Evolutionary conservation across 2,888 invertebrate species (phyloP).

Genomic region (Gasteruption jaculator): DNA sequence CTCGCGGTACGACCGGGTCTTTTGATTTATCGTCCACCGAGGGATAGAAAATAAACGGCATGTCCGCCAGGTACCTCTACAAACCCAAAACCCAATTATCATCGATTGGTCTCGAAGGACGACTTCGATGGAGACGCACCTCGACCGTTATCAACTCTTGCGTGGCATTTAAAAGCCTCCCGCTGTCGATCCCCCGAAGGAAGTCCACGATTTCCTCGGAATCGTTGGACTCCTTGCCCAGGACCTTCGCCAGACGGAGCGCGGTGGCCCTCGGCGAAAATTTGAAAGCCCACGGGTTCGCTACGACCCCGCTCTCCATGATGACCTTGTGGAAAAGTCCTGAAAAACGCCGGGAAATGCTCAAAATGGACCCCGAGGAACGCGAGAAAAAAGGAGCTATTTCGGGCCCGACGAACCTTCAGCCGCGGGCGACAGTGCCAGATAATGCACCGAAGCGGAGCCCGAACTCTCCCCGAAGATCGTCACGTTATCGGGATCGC

Average conservation of each 20-base stretch:
- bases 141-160: constrained; percentile 10
- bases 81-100: too few relatives aligned
- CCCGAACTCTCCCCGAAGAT: constrained; percentile 39
- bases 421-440: constrained; percentile 28
- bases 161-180: constrained; percentile 25
- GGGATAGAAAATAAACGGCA: too few relatives aligned
- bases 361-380: too few relatives aligned
- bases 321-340: constrained; percentile 20
- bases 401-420: too few relatives aligned
- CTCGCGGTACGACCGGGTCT: constrained; percentile 31
- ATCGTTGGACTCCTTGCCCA: constrained; percentile 33
- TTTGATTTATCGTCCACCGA: constrained; percentile 29
- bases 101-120: too few relatives aligned
- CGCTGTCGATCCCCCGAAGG: constrained; percentile 29
- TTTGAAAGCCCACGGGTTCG: constrained; percentile 18
- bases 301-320: constrained; percentile 15
- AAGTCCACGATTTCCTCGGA: constrained; percentile 32
- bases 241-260: constrained; percentile 24
- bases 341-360: too few relatives aligned
- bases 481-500: constrained; percentile 33
- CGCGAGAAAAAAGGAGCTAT: too few relatives aligned
- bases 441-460: constrained; percentile 28
- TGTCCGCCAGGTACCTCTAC: too few relatives aligned
- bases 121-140: too few relatives aligned
- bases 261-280: constrained; percentile 22